Base-by-base conservation (phyloP, 2,888 invertebrate species). In the Sarcophaga variegata region DNA sequence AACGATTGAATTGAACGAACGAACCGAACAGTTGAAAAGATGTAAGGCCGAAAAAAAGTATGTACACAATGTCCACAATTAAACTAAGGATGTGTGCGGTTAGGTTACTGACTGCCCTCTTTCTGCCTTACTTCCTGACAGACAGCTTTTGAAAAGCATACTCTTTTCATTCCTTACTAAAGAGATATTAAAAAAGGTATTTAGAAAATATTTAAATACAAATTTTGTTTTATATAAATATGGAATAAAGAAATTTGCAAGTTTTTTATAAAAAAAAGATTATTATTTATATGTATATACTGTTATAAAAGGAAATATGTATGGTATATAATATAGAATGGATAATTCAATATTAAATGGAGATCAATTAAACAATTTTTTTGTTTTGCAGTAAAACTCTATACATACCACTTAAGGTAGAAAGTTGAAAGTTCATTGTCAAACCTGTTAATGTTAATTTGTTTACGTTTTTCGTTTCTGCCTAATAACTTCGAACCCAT, bases 351-450 rank as follows among this genome's bases (percentile, higher is more conserved):
- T 37, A 8, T 37, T 37, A 37, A 37, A 37, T 10, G 37, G 10
- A 37, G 3, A 37, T 37, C 37, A 37, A 37, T 37, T 8, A 37
- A 37, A 2, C 37, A 37, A 37, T 37, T 37, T 37, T 37, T 37
- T 37, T 37, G 12, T 49, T 66, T 80, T 60, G 47, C 60, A 69
- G 25, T 72, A 70, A 20, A 69, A 6, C 83, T 64, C 83, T 64
- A 88, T 85, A 87, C 85, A 85, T 83, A 86, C 86, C 86, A 78
- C 62, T 81, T 47, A 86, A 83, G 80, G 83, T 76, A 83, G 76
- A 14, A 67, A 54, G 37, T 12, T 10, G 8, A 37, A 37, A 47
- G 74, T 64, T 83, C 47, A 79, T 47, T 69, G 70, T 75, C 79
- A 70, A 78, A 62, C 37, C 59, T 70, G 72, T 67, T 20, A 37